Evolutionary conservation across 2,888 invertebrate genomes (phyloP), one percentile per base, ranked within the genome.

Genomic region (Apodemia duryi): DNA sequence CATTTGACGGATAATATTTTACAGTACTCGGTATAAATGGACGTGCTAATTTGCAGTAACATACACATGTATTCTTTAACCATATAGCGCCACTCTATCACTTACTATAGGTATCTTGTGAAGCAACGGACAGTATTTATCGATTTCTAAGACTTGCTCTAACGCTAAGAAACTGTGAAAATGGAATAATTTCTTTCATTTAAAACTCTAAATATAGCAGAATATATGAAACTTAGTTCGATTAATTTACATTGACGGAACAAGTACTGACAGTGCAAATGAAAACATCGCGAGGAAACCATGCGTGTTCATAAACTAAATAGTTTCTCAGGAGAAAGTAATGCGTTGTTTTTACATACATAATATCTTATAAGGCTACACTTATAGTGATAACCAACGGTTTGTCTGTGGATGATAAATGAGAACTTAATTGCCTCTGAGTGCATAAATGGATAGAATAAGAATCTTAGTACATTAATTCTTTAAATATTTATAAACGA

Each of bases 291-390:
- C 54, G 54, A 54, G 54, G 54, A 29, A 54, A 54, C 29, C 54
- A 54, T 29, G 54, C 54, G 54, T 54, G 54, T 10, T 29, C 54
- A 29, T 54, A 52, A 52, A 52, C 52, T 54, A 29, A 29, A 54
- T 54, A 54, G 54, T 54, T 54, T 54, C 54, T 29, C 54, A 4
- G 28, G 54, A 54, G 54, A 54, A 54, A 54, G 54, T 54, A 28
- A 29, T 54, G 29, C 29, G 54, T 29, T 29, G 54, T 54, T 54
- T 54, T 54, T 54, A 54, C 29, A 11, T 28, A 54, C 54, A 21
- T 52, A 11, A 21, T 52, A 11, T 46, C 13, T 13, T 43, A 43
- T 43, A 43, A 43, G 43, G 11, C 46, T 46, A 13, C 11, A 13
- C 46, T 46, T 46, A 46, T 46, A 46, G 13, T 13, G 46, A 46